Base-by-base conservation (phyloP, 2,797 vertebrate genomes). In the Poeciliopsis paucimaculata region DNA sequence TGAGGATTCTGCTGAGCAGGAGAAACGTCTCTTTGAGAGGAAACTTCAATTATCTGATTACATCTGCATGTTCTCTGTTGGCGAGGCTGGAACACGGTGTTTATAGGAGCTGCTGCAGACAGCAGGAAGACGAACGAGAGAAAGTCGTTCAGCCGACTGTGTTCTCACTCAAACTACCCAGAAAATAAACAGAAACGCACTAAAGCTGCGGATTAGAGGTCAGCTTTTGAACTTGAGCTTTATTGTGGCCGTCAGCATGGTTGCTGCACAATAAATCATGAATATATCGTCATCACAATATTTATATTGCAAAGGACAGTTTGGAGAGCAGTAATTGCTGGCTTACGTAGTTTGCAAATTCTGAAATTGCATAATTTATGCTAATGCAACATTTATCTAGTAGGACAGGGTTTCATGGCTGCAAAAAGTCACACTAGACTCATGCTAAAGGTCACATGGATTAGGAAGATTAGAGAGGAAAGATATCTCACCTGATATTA, bases 21-120 rank as follows among this genome's bases (percentile, higher is more conserved):
- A 7, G 23, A 36, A 51, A 11, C 5, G 10, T 23, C 53, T 78
- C 20, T 15, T 26, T 36, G 12, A 20, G 45, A 39, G 46, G 15
- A 62, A 49, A 64, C 72, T 51, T 72, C 49, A 36, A 3, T 84
- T 51, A 66, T 64, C 23, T 66, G 23, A 82, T 73, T 46, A 39
- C 20, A 57, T 45, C 6, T 74, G 23, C 28, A 43, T 64, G 53
- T 68, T 55, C 53, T 71, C 2, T 62, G 47, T 26, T 36, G 15
- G 51, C 5, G 49, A n/a, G 2, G n/a, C 72, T 28, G 34, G 13
- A 53, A 12, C 13, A 8, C 26, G 13, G 45, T 28, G 66, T 70
- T 77, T 73, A 49, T 34, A 26, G 41, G 15, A 20, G 4, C 73
- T 47, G 57, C 31, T 46, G 18, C 26, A 77, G 64, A 68, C n/a